Evolutionary conservation across 2,888 invertebrate species (phyloP), one percentile per base, ranked within the genome.

Genomic region (Eurytoma californica): DNA sequence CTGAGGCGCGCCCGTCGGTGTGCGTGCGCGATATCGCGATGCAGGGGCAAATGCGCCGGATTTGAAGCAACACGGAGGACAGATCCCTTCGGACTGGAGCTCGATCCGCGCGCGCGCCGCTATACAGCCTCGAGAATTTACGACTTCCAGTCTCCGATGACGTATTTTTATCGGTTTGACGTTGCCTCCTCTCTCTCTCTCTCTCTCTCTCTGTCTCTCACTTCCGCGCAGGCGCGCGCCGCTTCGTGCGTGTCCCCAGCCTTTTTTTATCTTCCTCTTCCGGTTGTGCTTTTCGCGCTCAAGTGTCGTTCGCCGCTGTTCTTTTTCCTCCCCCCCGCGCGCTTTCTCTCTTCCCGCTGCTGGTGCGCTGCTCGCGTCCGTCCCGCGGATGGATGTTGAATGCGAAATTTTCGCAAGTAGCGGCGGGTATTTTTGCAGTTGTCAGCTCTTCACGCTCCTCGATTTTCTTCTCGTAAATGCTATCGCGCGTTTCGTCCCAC

Each of bases 101-200:
- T 2, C 13, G 30, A 58, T 20, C 66, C n/a, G 18, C 55, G 5
- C 12, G 1, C 16, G 5, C 12, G 1, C 16, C 49, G 53, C 30
- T 30, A 51, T 67, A 58, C 58, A 53, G 7, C 55, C 53, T n/a
- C 3, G 47, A 70, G 24, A 80, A 76, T 76, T 80, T 80, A 80
- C 79, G 75, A 76, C 72, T 76, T 57, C 60, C 77, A 28, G 16
- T 60, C 79, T 72, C 72, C 66, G 66, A 80, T 80, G 79, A 80
- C 79, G 79, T 80, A 76, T 72, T 80, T 76, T 75, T 80, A 80
- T 76, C 79, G 75, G 72, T 72, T 76, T 76, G 79, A 80, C 75
- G 72, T 81, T 81, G 77, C 68, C 81, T 79, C 72, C 67, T 70
- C 12, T 18, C 69, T 3, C n/a, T 39, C 53, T 18, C 68, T 4